Evolutionary conservation across 2,113 vertebrate genomes (phyloP).

Genomic region (Ellobius talpinus): DNA sequence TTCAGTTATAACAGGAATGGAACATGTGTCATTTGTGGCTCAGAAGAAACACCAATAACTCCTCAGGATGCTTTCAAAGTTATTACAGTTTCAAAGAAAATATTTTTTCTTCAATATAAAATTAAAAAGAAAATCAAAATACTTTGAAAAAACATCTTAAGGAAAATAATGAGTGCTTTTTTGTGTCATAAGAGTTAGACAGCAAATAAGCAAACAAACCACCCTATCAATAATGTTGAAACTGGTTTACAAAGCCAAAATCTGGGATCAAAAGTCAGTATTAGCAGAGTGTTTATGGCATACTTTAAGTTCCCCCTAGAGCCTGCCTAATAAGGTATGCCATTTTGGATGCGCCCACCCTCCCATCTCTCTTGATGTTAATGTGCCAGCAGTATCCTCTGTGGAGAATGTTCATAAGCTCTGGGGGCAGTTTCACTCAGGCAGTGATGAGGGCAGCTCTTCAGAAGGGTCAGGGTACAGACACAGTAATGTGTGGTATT

Average conservation of each 20-base stretch:
- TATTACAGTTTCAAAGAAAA: background rate
- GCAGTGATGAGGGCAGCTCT: background rate
- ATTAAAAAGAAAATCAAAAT: background rate
- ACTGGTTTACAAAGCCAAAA: background rate
- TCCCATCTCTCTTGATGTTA: background rate
- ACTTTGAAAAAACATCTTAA: conserved; percentile 5
- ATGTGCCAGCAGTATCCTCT: background rate
- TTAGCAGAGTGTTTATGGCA: background rate
- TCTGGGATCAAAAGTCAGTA: background rate
- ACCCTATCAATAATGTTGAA: background rate
- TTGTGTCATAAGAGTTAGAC: background rate
- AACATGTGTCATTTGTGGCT: background rate
- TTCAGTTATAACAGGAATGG: background rate
- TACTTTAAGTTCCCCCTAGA: accelerated
- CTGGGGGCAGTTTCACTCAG: background rate
- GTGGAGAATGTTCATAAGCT: background rate
- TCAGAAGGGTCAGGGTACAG: background rate
- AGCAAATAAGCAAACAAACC: background rate
- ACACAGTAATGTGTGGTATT: no score
- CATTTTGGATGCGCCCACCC: accelerated
- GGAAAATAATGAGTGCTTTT: background rate
- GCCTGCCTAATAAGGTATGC: background rate
- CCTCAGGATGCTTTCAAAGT: background rate
- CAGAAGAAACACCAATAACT: background rate
- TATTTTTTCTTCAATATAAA: background rate